phyloP scores from a whole-genome alignment of 92 coral and sea anemone genomes.

The Parazoanthus swiftii region DNA sequence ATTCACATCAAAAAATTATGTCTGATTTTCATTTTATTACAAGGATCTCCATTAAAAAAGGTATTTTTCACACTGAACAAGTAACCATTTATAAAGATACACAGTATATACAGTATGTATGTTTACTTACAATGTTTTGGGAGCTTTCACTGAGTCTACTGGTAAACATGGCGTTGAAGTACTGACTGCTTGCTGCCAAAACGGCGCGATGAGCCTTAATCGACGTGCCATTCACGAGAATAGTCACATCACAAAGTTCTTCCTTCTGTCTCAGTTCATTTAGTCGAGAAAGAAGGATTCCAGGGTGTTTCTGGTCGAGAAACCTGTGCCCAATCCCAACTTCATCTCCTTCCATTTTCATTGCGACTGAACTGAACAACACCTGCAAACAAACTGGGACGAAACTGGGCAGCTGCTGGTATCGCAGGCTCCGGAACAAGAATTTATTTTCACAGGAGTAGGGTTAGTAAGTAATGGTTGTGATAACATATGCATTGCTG shows the following conservation, averaged over 20 bases:
- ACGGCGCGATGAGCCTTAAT: constrained; percentile 88
- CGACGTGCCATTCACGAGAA: constrained; percentile 68
- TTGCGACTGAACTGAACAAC: constrained; percentile 30
- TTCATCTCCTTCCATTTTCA: constrained; percentile 62
- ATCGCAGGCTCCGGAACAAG: constrained; percentile 56
- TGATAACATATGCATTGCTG: neutral
- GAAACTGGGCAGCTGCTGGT: constrained; percentile 45
- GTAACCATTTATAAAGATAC: neutral
- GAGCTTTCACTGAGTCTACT: constrained; percentile 83
- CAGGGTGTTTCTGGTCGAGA: constrained; percentile 73
- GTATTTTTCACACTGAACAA: neutral
- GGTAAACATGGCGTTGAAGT: constrained; percentile 96
- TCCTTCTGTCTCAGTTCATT: constrained; percentile 80
- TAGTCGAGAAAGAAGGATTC: constrained; percentile 73
- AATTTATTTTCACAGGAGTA: neutral
- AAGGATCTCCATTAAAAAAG: neutral
- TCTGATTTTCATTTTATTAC: neutral
- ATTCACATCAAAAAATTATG: neutral
- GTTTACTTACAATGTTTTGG: constrained; percentile 71
- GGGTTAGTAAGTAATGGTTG: neutral
- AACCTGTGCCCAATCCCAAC: constrained; percentile 61
- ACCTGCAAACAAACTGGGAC: constrained; percentile 43
- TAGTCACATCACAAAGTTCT: constrained; percentile 92
- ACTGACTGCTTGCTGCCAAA: constrained; percentile 89
- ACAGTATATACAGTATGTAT: neutral